Evolutionary conservation across 2,113 vertebrate species (phyloP).

Genomic region (Ictalurus punctatus): DNA sequence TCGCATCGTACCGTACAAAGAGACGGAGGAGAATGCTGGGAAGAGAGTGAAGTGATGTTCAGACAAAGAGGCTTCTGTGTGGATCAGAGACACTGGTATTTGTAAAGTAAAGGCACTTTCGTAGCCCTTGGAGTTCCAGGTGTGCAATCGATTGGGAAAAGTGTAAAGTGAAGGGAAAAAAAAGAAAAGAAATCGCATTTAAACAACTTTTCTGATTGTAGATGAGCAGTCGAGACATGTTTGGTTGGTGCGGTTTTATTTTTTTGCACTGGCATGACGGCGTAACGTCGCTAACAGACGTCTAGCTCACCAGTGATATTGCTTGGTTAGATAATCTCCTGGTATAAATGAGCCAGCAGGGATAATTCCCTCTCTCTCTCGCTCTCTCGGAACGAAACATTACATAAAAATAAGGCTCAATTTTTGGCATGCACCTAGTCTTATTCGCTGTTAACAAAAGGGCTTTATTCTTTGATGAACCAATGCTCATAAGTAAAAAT

Average conservation of each 20-base stretch:
- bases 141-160: background rate
- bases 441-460: background rate
- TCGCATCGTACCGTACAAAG: background rate
- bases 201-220: background rate
- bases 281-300: too few relatives aligned
- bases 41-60: background rate
- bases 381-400: background rate
- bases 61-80: conserved; percentile 35
- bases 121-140: background rate
- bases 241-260: background rate
- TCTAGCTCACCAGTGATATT: background rate
- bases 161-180: background rate
- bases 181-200: background rate
- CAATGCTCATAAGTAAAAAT: background rate
- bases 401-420: too few relatives aligned
- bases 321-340: background rate
- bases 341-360: background rate
- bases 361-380: background rate
- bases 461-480: background rate
- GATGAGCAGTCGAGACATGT: background rate
- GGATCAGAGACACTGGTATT: background rate
- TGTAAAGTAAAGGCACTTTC: background rate
- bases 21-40: background rate
- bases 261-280: background rate
- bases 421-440: too few relatives aligned